Conservation (phyloP, 2,113 vertebrate species). For the Reinhardtius hippoglossoides region DNA sequence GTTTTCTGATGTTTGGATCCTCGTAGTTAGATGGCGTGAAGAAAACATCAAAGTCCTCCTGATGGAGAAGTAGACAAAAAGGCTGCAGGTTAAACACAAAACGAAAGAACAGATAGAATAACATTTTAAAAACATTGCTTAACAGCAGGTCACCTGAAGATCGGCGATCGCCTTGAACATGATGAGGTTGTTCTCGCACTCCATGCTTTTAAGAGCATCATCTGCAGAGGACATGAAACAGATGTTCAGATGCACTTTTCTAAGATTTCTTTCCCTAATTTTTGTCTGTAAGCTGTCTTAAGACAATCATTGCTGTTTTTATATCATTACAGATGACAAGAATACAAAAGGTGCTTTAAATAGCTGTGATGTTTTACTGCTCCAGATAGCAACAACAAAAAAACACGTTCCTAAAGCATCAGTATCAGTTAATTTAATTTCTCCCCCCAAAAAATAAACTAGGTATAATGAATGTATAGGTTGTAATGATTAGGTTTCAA, state of each 20-base stretch:
- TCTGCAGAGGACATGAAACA: constrained; percentile 74
- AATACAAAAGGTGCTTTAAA: neutral
- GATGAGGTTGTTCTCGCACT: constrained; percentile 84
- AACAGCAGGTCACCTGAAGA: constrained; percentile 85
- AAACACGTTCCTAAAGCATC: neutral
- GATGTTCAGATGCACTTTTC: constrained; percentile 1
- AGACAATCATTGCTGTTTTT: too few relatives aligned
- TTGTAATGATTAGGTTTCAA: neutral
- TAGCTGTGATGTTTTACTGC: neutral
- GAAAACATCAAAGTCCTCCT: constrained; percentile 93
- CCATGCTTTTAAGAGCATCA: constrained; percentile 85
- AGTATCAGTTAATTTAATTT: neutral
- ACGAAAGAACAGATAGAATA: neutral
- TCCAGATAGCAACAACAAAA: neutral
- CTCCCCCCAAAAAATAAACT: too few relatives aligned
- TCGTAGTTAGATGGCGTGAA: constrained; percentile 87
- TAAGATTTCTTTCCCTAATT: neutral
- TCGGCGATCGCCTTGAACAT: constrained; percentile 87
- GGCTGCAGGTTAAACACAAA: neutral
- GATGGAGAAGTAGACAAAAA: constrained; percentile 57
- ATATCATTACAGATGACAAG: too few relatives aligned
- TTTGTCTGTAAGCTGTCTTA: too few relatives aligned
- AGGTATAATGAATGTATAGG: too few relatives aligned
- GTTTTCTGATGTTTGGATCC: constrained; percentile 79
- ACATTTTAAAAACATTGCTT: neutral